A percentile compares a stretch with the other conserved stretches of the same genome.
These are phyloP conservation scores for Axea sp. DNA, from an alignment of 2,888 invertebrate genomes.

Conservation along the genomic window DNA sequence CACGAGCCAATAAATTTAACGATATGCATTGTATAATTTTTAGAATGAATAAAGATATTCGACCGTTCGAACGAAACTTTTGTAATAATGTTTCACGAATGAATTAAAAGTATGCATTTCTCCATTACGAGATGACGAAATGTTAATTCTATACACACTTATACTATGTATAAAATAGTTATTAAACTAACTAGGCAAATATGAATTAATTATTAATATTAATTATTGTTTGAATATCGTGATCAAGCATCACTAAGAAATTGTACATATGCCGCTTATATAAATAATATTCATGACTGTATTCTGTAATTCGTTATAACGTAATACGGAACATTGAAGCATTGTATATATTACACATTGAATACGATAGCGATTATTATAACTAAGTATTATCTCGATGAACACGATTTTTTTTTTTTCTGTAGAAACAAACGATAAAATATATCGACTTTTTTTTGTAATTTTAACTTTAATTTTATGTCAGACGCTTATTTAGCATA, in stretches of 20 bases:
- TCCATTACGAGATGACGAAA: slow-evolving; percentile 53
- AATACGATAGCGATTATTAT: slow-evolving; percentile 61
- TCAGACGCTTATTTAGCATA: slow-evolving; percentile 52
- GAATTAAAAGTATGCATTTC: slow-evolving; percentile 53
- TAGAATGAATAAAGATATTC: slow-evolving; percentile 41
- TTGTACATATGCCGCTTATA: slow-evolving; percentile 61
- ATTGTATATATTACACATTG: slow-evolving; percentile 59
- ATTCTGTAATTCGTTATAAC: slow-evolving; percentile 60
- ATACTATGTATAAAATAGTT: slow-evolving; percentile 66
- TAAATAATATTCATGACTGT: slow-evolving; percentile 61
- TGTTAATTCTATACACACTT: slow-evolving; percentile 57
- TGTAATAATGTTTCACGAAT: slow-evolving; percentile 49
- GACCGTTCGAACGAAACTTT: slow-evolving; percentile 39
- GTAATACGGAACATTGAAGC: slow-evolving; percentile 38
- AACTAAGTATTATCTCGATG: slow-evolving; percentile 62
- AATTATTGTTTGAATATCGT: slow-evolving; percentile 54
- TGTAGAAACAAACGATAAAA: slow-evolving; percentile 17
- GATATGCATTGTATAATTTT: slow-evolving; percentile 36
- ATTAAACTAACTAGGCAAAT: slow-evolving; percentile 54
- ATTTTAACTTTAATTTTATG: slow-evolving; percentile 23
- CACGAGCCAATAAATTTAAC: slow-evolving; percentile 36
- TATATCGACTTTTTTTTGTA: slow-evolving; percentile 22
- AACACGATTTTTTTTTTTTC: slow-evolving; percentile 35
- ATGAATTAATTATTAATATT: slow-evolving; percentile 56
- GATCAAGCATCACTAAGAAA: slow-evolving; percentile 50